Base-by-base conservation (phyloP, 2,888 invertebrate genomes). In the Eupithecia pulchellata region DNA sequence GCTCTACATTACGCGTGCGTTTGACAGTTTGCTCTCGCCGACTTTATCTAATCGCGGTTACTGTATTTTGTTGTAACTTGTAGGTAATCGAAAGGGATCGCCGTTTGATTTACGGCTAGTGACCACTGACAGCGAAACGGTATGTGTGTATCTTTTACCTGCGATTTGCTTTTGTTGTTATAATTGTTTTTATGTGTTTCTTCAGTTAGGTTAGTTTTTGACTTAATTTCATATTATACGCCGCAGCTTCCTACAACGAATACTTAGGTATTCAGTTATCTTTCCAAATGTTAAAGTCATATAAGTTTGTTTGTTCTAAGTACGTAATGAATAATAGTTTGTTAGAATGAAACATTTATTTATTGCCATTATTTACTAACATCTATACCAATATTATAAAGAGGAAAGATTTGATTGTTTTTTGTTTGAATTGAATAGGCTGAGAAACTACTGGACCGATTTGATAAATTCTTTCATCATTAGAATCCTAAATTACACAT, bases 41-140 rank as follows among this genome's bases (percentile, higher is more conserved):
- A 83, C 82, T 81, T 82, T 84, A 85, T 85, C 84, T 85, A 86
- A 87, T 85, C 85, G 82, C 78, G 79, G 82, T 82, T 87, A 87
- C 85, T 84, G 87, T 87, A 69, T 73, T 69, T 65, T 86, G 82
- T 80, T 57, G 64, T 84, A 82, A 86, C 88, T 80, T 34, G 60
- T 84, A n/a, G n/a, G n/a, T n/a, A 82, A 86, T 89, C 86, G 88
- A 52, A 86, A 86, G 85, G 84, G 82, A 81, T 81, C 83, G 73
- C 75, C 83, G 83, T 86, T 87, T 90, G 86, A 88, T 90, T 89
- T 86, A 89, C 87, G 83, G 84, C 81, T 79, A 77, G 80, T 81
- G 82, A 79, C 81, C 82, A 82, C 82, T 82, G 82, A 82, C 86
- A 83, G 79, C 85, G 88, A 86, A 85, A 91, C 91, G 92, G 92